A percentile compares a stretch with the other conserved stretches of the same genome.
These are phyloP conservation scores for Poeciliopsis occidentalis DNA, from an alignment of 2,113 vertebrate genomes.

Conservation along the genomic window DNA sequence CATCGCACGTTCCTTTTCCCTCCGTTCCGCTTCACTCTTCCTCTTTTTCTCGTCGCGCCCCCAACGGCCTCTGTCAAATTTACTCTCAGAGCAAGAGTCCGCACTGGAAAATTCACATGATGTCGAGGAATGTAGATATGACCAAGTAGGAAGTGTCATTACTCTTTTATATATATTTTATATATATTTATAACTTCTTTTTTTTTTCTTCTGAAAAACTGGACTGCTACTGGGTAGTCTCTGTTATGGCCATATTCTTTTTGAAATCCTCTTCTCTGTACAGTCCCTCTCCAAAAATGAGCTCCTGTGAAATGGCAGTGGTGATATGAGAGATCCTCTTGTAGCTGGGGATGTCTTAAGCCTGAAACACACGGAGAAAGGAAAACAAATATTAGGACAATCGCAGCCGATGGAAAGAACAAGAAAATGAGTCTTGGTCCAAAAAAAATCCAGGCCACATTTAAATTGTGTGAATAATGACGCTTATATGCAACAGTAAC, in stretches of 20 bases:
- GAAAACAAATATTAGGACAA: slow-evolving; percentile 27
- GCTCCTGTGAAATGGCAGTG: slow-evolving; percentile 89
- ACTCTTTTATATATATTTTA: slow-evolving; percentile 43
- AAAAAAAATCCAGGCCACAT: too few relatives aligned
- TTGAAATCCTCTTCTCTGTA: slow-evolving; percentile 64
- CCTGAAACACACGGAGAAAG: slow-evolving; percentile 75
- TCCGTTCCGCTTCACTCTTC: slow-evolving; percentile 43
- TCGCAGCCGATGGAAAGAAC: background rate
- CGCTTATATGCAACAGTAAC: background rate
- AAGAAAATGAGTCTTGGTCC: too few relatives aligned
- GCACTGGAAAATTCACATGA: slow-evolving; percentile 65
- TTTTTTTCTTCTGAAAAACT: slow-evolving; percentile 59
- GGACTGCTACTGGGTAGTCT: slow-evolving; percentile 67
- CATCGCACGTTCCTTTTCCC: slow-evolving; percentile 46
- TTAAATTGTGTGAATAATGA: too few relatives aligned
- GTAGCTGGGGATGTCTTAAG: slow-evolving; percentile 82
- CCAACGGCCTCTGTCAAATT: slow-evolving; percentile 32
- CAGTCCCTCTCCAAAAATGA: slow-evolving; percentile 78
- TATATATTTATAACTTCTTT: too few relatives aligned
- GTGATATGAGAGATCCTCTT: slow-evolving; percentile 87
- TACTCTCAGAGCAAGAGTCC: slow-evolving; percentile 48
- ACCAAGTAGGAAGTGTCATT: slow-evolving; percentile 67
- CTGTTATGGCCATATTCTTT: slow-evolving; percentile 32
- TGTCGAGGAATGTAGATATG: slow-evolving; percentile 80
- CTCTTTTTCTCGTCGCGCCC: slow-evolving; percentile 22